phyloP scores from a whole-genome alignment of 2,113 vertebrate genomes.

The Sander lucioperca region DNA sequence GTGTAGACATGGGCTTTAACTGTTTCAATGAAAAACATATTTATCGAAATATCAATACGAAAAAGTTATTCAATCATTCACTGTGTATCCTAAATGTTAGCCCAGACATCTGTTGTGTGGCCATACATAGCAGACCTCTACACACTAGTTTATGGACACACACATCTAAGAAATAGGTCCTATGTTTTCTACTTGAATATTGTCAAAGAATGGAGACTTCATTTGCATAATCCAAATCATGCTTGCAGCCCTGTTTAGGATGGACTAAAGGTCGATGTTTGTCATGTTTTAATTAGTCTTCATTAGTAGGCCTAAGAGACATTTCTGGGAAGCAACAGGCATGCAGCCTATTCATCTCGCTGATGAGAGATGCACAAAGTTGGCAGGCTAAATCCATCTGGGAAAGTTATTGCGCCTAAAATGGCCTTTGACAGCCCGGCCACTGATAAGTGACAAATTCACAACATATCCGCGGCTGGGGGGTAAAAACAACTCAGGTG shows the following conservation, averaged over 20 bases:
- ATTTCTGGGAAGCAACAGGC: constrained; percentile 59
- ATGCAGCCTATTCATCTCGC: constrained; percentile 37
- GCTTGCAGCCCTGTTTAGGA: constrained; percentile 36
- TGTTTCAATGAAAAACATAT: constrained; percentile 3
- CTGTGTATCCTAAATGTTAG: not conserved
- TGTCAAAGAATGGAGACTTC: constrained; percentile 12
- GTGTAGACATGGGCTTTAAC: not conserved
- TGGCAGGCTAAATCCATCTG: constrained; percentile 64
- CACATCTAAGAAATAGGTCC: not conserved
- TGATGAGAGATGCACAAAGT: constrained; percentile 67
- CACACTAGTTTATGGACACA: not conserved
- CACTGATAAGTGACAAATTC: constrained; percentile 72
- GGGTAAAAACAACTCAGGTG: constrained; percentile 80
- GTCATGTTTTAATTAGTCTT: constrained; percentile 68
- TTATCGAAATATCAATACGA: constrained; percentile 10
- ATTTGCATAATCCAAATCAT: constrained; percentile 37
- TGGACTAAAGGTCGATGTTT: constrained; percentile 61
- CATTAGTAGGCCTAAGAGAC: constrained; percentile 59
- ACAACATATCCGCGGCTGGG: constrained; percentile 64
- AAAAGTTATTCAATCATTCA: not conserved
- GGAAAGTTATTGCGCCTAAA: constrained; percentile 71
- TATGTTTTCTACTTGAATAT: not conserved
- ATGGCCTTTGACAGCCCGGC: constrained; percentile 55
- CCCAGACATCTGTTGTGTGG: constrained; percentile 12
- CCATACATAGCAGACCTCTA: not conserved